phyloP scores from a whole-genome alignment of 2,797 vertebrate genomes.

The Psittacula echo region DNA sequence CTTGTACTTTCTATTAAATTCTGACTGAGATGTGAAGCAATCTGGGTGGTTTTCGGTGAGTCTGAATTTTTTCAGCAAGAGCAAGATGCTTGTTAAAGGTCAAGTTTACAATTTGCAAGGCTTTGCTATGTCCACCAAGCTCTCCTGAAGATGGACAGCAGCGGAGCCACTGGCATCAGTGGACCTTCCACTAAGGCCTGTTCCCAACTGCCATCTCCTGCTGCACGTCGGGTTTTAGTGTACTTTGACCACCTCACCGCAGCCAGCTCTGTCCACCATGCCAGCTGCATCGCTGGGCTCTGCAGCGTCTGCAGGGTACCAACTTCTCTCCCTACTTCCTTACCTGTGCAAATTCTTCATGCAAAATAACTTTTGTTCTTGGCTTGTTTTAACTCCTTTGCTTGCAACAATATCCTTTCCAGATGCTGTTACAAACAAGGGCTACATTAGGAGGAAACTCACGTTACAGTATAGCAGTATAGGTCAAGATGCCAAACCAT shows the following conservation, averaged over 20 bases:
- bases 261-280: neutral
- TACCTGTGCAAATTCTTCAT: accelerated
- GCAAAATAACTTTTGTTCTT: neutral
- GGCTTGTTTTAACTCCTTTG: neutral
- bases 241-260: accelerated
- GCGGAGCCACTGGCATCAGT: neutral
- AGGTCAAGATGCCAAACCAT: neutral
- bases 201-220: neutral
- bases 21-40: neutral
- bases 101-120: neutral
- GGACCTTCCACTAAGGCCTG: neutral
- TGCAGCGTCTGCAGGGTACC: too few relatives aligned
- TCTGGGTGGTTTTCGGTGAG: too few relatives aligned
- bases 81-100: neutral
- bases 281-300: too few relatives aligned
- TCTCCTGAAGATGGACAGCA: neutral
- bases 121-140: accelerated
- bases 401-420: too few relatives aligned
- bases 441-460: neutral
- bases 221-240: neutral
- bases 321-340: neutral
- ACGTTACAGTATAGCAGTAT: accelerated
- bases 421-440: too few relatives aligned
- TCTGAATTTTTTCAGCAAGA: neutral
- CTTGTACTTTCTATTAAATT: neutral